Evolutionary conservation across 2,888 invertebrate species (phyloP), one percentile per base, ranked within the genome.

Genomic region (Acronicta alni): DNA sequence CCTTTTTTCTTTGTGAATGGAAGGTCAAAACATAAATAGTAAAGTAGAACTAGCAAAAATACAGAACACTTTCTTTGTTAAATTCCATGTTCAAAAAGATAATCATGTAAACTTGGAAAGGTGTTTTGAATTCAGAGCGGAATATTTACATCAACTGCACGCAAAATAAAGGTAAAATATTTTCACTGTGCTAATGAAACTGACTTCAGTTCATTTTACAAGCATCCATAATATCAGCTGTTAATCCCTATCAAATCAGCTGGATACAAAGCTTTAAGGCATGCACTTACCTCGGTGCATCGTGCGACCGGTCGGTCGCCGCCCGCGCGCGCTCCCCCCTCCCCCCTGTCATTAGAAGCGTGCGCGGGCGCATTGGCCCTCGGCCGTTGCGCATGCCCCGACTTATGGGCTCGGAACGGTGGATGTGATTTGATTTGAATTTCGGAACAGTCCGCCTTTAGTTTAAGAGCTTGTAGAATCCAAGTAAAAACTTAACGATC

Each of bases 331-430:
- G 58, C 72, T 75, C 69, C 64, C 69, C 86, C 80, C 64, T 70
- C 86, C 80, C 71, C 74, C 83, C 87, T 86, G 90, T 90, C 90
- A 91, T 93, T 93, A 93, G 93, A 92, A 90, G 91, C 85, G 83
- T 84, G 88, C 92, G 91, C 92, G 88, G 86, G 92, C 93, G 92
- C 93, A 92, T 89, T 92, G 93, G 92, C 93, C 92, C 91, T 88
- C 88, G 80, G 81, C 82, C 80, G 81, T 77, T 81, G 80, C 74
- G 85, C 85, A 82, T 79, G 85, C 84, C 79, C 80, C 83, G 80
- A 80, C 85, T 80, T 80, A 80, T 77, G 79, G 77, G 79, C 82
- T 81, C 84, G 66, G 85, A 83, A 85, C 81, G 79, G 70, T 82
- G 81, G 77, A 83, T 84, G 83, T 85, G 85, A 86, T 89, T 88